A percentile compares a stretch with the other conserved stretches of the same genome.
These are phyloP conservation scores for Conopomorpha cramerella DNA, from an alignment of 1,140 invertebrate species.

Conservation along the genomic window DNA sequence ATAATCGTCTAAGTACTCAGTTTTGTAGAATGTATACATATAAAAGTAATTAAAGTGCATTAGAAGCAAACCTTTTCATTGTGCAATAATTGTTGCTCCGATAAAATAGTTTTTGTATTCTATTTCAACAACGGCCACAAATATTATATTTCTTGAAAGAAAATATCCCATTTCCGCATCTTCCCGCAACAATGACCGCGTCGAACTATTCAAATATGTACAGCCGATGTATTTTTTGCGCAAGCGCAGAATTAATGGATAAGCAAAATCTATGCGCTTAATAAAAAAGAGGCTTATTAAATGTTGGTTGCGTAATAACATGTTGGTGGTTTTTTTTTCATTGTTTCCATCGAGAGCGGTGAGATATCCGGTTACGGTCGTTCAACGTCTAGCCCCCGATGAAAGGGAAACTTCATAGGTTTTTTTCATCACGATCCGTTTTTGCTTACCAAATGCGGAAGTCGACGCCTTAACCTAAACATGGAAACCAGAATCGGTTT, in stretches of 20 bases:
- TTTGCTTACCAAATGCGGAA: conserved; percentile 50
- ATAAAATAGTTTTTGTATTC: no score
- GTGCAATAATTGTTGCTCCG: no score
- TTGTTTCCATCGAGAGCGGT: conserved; percentile 46
- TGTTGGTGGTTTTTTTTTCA: conserved; percentile 50
- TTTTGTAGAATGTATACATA: no score
- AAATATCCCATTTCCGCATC: conserved; percentile 61
- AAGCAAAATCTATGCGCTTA: conserved; percentile 44
- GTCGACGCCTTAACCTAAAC: conserved; percentile 53
- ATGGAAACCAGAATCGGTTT: conserved; percentile 43
- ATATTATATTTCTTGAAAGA: conserved; percentile 60
- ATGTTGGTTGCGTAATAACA: conserved; percentile 60
- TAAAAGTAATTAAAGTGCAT: no score
- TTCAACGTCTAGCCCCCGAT: conserved; percentile 56
- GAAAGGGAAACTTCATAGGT: conserved; percentile 55
- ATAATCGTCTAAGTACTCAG: no score
- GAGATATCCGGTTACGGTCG: conserved; percentile 56
- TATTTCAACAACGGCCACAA: conserved; percentile 40
- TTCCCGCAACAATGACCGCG: conserved; percentile 49
- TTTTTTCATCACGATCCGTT: conserved; percentile 44
- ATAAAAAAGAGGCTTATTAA: conserved; percentile 58
- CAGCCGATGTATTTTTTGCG: conserved; percentile 40
- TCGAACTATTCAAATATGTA: conserved; percentile 52
- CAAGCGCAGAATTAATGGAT: conserved; percentile 52
- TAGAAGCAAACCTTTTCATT: no score